Evolutionary conservation across 2,113 vertebrate genomes (phyloP), one percentile per base, ranked within the genome.

Genomic region (Craseonycteris thonglongyai): DNA sequence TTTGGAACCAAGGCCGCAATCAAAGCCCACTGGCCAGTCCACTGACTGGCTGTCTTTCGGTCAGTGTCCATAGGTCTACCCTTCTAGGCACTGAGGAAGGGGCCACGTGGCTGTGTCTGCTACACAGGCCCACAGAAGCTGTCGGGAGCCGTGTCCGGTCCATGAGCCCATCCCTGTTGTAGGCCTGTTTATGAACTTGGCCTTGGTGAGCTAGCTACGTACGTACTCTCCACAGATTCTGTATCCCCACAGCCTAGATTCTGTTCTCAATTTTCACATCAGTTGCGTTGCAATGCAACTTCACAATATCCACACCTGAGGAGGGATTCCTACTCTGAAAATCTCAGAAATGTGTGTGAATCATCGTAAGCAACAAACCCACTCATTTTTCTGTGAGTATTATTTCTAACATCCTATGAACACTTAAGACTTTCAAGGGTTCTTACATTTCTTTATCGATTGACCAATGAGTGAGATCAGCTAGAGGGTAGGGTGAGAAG

Each of bases 91-190:
- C 22, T 10, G 35, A 58, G 38, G 24, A 47, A 89, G 54, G 40
- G 33, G 28, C 22, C 19, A 0, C 11, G 1, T 30, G 51, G 47
- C 5, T 2, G 0, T 11, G 3, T 26, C 40, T 19, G 7, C 30
- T 15, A 30, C 61, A 47, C 35, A 56, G 82, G 45, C 74, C 83
- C 19, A 3, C 54, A 24, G 51, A 47, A 6, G 42, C 84, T 42
- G 2, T 3, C 2, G 69, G 12, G 22, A n/a, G 24, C 9, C 28
- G 4, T 33, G 49, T 74, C 38, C 58, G 16, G 71, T 38, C 35
- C 72, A 21, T 1, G 15, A 91, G 15, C 58, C 54, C 13, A 13
- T 33, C 66, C 65, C 66, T 58, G 2, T 30, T 16, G 0, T 22
- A 18, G 38, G 65, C 14, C 72, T 16, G 3, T 45, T 42, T 56